phyloP scores from a whole-genome alignment of 2,888 invertebrate species.

The Rhyacophila evoluta region DNA sequence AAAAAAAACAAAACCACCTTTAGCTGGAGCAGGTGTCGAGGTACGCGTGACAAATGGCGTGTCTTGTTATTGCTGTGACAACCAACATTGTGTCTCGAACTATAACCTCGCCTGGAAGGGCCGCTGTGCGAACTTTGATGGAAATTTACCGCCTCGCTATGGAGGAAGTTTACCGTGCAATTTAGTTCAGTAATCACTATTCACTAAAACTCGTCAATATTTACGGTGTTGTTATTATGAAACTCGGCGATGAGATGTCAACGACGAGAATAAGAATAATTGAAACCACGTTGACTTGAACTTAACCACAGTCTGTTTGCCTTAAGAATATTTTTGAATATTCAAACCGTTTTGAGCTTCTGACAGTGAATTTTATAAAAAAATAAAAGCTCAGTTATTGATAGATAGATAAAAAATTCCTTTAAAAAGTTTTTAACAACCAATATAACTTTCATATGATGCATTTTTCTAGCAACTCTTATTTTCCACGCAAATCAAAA shows the following conservation, averaged over 20 bases:
- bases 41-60: slow-evolving; percentile 52
- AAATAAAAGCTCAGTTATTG: too few relatives aligned
- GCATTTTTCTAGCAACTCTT: too few relatives aligned
- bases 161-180: slow-evolving; percentile 9
- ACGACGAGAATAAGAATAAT: background rate
- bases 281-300: background rate
- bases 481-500: too few relatives aligned
- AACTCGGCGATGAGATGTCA: background rate
- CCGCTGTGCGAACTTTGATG: slow-evolving; percentile 8
- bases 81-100: slow-evolving; percentile 41
- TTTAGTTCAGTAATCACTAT: slow-evolving; percentile 21
- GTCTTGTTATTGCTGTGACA: slow-evolving; percentile 54
- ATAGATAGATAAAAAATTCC: too few relatives aligned
- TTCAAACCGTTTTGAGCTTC: too few relatives aligned
- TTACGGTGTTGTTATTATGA: slow-evolving; percentile 16
- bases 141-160: background rate
- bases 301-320: too few relatives aligned
- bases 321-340: too few relatives aligned
- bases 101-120: slow-evolving; percentile 37
- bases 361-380: too few relatives aligned
- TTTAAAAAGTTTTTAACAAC: too few relatives aligned
- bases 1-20: slow-evolving; percentile 30
- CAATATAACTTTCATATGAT: too few relatives aligned
- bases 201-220: slow-evolving; percentile 19
- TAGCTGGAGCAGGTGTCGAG: slow-evolving; percentile 51